Conservation (phyloP, 2,888 invertebrate species). For the Coelogynopora nodosa region DNA sequence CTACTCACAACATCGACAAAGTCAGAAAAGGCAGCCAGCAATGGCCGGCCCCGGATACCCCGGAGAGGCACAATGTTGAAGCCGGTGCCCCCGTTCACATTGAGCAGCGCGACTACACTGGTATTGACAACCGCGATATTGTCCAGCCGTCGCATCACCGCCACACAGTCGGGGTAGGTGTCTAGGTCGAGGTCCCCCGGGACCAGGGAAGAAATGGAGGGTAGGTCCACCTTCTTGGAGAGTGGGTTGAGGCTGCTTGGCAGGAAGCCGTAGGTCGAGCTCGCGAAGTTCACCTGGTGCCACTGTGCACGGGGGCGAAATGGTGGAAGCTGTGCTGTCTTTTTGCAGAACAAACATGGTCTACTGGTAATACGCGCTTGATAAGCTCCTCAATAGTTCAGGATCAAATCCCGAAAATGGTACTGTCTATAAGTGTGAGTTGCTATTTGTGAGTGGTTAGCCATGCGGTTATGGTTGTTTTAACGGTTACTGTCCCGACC, state of each 20-base stretch:
- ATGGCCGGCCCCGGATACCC: neutral
- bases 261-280: constrained; percentile 69
- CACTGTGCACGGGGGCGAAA: neutral
- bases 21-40: neutral
- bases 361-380: too few species aligned
- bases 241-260: constrained; percentile 61
- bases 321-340: too few species aligned
- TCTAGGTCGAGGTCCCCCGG: constrained; percentile 92
- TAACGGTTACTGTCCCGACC: too few species aligned
- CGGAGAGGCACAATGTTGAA: neutral
- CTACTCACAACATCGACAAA: neutral
- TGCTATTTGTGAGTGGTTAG: too few species aligned
- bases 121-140: neutral
- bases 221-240: constrained; percentile 40
- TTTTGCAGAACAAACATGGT: too few species aligned
- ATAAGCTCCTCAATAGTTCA: too few species aligned
- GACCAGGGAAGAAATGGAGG: constrained; percentile 47
- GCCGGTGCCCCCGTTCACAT: neutral
- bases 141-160: constrained; percentile 66
- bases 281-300: neutral
- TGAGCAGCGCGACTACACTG: neutral
- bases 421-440: too few species aligned
- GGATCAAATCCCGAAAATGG: too few species aligned
- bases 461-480: too few species aligned
- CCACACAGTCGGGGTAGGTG: constrained; percentile 85